Evolutionary conservation across 2,888 invertebrate genomes (phyloP).

Genomic region (Trachelus tabidus): DNA sequence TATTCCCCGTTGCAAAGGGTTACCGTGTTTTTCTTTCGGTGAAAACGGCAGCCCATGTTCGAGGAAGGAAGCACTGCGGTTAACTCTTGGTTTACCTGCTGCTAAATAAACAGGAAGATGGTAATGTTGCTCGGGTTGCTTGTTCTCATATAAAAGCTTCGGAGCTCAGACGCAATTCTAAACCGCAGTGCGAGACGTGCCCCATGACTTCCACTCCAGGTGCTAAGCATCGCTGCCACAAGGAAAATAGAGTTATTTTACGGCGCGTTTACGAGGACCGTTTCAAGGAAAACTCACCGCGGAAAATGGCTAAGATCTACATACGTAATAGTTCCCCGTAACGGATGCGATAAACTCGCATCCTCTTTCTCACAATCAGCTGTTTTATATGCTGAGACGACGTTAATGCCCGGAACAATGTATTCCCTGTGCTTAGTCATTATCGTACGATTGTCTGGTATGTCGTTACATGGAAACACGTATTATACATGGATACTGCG

Average conservation of each 20-base stretch:
- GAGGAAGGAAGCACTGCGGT: conserved; percentile 1
- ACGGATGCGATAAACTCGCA: conserved; percentile 24
- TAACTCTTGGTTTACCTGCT: conserved; percentile 2
- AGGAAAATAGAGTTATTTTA: conserved; percentile 47
- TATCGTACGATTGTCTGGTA: conserved; percentile 19
- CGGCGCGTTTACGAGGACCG: conserved; percentile 34
- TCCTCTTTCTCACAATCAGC: conserved; percentile 34
- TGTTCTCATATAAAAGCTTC: conserved; percentile 2
- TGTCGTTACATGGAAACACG: conserved; percentile 1
- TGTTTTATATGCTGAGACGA: conserved; percentile 4
- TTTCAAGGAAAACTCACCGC: conserved; percentile 7
- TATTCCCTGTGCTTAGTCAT: conserved; percentile 14
- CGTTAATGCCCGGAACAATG: conserved; percentile 20
- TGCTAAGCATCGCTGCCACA: conserved; percentile 34
- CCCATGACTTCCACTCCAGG: conserved; percentile 7
- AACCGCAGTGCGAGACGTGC: neutral
- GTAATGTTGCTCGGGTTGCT: neutral
- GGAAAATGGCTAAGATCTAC: conserved; percentile 19
- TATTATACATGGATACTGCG: neutral
- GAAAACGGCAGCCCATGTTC: neutral
- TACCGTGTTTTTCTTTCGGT: neutral
- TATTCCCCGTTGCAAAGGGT: neutral
- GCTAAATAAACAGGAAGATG: conserved; percentile 9
- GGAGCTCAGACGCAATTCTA: neutral
- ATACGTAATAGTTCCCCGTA: conserved; percentile 8